Percentiles rank a stretch among this genome's conserved stretches.
These are phyloP conservation scores for Atethmia centrago DNA, from an alignment of 2,888 invertebrate genomes.

Conservation along the genomic window DNA sequence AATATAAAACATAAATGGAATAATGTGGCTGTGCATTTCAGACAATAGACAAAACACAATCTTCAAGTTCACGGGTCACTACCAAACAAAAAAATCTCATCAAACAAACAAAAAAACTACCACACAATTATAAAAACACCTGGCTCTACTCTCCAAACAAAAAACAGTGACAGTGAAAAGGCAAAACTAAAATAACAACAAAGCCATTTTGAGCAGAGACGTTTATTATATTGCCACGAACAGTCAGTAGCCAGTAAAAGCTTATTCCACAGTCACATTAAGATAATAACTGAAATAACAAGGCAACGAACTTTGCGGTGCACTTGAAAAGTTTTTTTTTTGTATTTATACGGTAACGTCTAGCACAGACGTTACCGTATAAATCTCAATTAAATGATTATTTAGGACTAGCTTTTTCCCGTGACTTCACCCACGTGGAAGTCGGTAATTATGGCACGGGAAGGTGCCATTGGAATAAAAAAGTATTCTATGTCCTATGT, in stretches of 20 bases:
- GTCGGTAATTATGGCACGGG: too few relatives aligned
- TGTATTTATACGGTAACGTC: conserved; percentile 57
- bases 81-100: conserved; percentile 6
- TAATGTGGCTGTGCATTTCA: not conserved
- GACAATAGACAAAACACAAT: not conserved
- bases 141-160: conserved; percentile 31
- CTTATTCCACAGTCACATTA: conserved; percentile 66
- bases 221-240: conserved; percentile 63
- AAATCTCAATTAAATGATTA: conserved; percentile 35
- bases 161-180: conserved; percentile 48
- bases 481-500: too few relatives aligned
- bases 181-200: conserved; percentile 52
- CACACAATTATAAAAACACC: conserved; percentile 41
- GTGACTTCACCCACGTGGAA: not conserved
- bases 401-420: not conserved
- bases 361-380: conserved; percentile 56
- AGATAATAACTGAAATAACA: conserved; percentile 71
- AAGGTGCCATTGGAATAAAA: not conserved
- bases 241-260: conserved; percentile 65
- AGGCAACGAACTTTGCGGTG: conserved; percentile 61
- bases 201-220: conserved; percentile 61
- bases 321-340: conserved; percentile 62
- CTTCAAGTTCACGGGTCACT: not conserved
- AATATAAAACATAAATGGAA: too few relatives aligned
- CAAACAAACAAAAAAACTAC: conserved; percentile 13